These are phyloP conservation scores for Eupithecia vulgata DNA, from an alignment of 2,888 invertebrate genomes.

Conservation along the genomic window DNA sequence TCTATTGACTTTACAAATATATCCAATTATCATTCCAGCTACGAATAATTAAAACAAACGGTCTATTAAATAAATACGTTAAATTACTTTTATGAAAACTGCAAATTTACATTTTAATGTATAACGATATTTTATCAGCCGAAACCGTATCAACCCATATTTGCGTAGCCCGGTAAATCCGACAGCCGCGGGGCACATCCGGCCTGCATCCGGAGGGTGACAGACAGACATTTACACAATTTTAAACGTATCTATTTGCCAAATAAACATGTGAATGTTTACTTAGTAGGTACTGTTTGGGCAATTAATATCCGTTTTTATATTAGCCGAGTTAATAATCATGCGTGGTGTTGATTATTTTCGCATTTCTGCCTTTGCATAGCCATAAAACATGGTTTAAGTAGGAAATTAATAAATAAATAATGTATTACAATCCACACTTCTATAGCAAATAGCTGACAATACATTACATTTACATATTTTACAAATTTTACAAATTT, in stretches of 20 bases:
- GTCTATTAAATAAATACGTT: neutral
- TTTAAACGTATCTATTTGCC: slow-evolving; percentile 46
- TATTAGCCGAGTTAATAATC: slow-evolving; percentile 21
- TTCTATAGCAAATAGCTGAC: too few species aligned
- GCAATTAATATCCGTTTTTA: slow-evolving; percentile 39
- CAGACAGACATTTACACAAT: slow-evolving; percentile 45
- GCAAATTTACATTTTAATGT: slow-evolving; percentile 9
- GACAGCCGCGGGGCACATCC: slow-evolving; percentile 49
- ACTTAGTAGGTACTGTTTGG: slow-evolving; percentile 29
- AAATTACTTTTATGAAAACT: neutral
- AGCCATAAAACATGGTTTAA: neutral
- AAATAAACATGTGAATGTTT: slow-evolving; percentile 42
- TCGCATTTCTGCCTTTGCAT: neutral
- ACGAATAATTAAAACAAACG: neutral
- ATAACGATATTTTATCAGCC: slow-evolving; percentile 22
- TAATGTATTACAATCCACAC: too few species aligned
- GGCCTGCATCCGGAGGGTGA: slow-evolving; percentile 45
- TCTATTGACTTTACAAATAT: too few species aligned
- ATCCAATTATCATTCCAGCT: neutral
- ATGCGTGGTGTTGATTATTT: neutral
- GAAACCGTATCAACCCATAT: slow-evolving; percentile 26
- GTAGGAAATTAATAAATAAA: neutral
- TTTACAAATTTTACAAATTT: too few species aligned
- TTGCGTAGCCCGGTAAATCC: slow-evolving; percentile 35
- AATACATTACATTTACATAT: too few species aligned